Percentiles rank a stretch among this genome's conserved stretches.
Conservation (phyloP, 2,113 vertebrate species). For the Leuciscus idus region DNA sequence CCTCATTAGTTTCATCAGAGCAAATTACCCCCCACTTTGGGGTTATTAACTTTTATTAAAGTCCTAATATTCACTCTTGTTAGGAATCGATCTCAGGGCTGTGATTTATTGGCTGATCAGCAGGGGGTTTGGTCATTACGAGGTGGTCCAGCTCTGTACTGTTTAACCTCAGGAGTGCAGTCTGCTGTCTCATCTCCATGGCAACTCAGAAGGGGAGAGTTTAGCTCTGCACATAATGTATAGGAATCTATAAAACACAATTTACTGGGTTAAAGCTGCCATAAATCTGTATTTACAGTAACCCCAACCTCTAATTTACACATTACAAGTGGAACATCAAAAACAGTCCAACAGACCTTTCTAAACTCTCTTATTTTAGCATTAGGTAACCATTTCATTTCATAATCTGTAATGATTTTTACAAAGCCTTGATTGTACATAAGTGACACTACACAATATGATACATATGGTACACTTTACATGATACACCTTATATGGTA, state of each 20-base stretch:
- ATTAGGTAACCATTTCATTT: neutral
- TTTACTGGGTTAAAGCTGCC: neutral
- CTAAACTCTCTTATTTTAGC: neutral
- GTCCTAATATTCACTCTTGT: neutral
- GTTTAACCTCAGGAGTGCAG: conserved; percentile 39
- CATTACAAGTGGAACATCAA: neutral
- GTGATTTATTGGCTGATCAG: conserved; percentile 45
- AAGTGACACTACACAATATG: neutral
- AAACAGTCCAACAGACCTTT: neutral
- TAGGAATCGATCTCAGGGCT: conserved; percentile 33
- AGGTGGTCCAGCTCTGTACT: conserved; percentile 27
- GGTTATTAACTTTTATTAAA: conserved; percentile 12
- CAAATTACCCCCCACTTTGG: conserved; percentile 4
- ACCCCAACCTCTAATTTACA: conserved; percentile 4
- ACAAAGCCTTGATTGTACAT: neutral
- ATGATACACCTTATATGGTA: too few relatives aligned
- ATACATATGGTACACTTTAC: neutral
- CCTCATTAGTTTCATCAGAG: conserved; percentile 17
- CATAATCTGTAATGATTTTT: neutral
- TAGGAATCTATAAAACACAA: conserved; percentile 19
- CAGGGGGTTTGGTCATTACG: conserved; percentile 38
- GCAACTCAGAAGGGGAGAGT: conserved; percentile 27
- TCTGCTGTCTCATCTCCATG: conserved; percentile 41
- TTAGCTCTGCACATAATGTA: conserved; percentile 8
- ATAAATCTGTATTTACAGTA: neutral